Percentiles rank a stretch among this genome's conserved stretches.
phyloP scores from a whole-genome alignment of 2,888 invertebrate species.

The Chymomyza caudatula region DNA sequence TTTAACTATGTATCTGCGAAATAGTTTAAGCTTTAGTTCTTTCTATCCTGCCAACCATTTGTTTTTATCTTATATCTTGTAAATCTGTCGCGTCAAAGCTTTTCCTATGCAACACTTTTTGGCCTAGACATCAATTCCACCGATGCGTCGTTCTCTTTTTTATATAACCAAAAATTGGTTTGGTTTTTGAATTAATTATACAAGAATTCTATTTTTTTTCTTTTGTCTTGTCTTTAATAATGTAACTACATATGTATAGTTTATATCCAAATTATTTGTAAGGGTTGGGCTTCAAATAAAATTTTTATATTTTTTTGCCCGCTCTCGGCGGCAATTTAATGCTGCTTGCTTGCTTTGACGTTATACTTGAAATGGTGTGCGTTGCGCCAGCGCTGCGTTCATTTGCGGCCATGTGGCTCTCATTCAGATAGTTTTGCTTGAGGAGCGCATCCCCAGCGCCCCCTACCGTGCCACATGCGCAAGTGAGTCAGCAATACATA shows the following conservation, averaged over 20 bases:
- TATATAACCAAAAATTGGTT: neutral
- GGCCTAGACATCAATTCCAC: conserved; percentile 14
- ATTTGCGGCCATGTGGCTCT: conserved; percentile 6
- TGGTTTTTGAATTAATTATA: neutral
- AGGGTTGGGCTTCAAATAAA: conserved; percentile 4
- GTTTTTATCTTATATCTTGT: neutral
- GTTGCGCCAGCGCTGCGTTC: conserved; percentile 29
- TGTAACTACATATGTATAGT: neutral
- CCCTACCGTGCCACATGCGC: conserved; percentile 44
- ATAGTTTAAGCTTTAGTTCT: neutral
- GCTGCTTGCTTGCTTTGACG: conserved; percentile 51
- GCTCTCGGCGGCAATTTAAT: conserved; percentile 37
- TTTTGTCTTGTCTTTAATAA: too few relatives aligned
- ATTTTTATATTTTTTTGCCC: conserved; percentile 38
- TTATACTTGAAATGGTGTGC: conserved; percentile 64
- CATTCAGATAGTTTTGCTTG: neutral
- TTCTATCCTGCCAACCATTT: neutral
- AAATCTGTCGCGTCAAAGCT: neutral
- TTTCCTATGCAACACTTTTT: neutral
- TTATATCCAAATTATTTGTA: neutral
- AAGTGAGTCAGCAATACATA: conserved; percentile 48
- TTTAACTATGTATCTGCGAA: too few relatives aligned
- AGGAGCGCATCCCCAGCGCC: conserved; percentile 30
- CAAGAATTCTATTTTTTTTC: neutral
- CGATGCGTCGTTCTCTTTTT: conserved; percentile 13